These are phyloP conservation scores for Pitangus sulphuratus DNA, from an alignment of 2,797 vertebrate genomes.

Conservation along the genomic window DNA sequence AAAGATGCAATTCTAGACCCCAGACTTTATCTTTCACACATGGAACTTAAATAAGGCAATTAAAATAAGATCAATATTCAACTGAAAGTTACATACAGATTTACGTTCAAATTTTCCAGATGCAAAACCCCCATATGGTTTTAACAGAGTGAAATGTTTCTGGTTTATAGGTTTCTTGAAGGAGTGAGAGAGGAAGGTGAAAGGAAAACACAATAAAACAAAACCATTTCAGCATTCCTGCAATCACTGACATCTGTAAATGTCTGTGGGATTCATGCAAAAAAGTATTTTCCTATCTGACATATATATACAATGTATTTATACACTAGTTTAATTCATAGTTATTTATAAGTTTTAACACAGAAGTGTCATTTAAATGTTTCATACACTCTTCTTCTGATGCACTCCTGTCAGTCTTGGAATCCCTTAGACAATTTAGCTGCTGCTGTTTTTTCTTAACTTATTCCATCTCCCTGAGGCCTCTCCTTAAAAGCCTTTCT, in stretches of 20 bases:
- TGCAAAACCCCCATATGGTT: neutral
- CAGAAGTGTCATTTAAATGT: neutral
- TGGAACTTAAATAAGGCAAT: neutral
- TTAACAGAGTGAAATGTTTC: neutral
- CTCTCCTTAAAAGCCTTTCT: neutral
- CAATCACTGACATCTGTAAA: neutral
- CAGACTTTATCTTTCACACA: neutral
- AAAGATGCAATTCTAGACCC: neutral
- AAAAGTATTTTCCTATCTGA: neutral
- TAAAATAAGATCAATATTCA: neutral
- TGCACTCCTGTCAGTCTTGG: neutral
- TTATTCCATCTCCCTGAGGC: neutral
- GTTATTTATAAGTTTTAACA: neutral
- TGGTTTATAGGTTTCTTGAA: neutral
- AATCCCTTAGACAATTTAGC: neutral
- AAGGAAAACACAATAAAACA: conserved; percentile 14
- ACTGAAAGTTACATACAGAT: neutral
- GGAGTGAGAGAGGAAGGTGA: neutral
- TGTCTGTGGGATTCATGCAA: neutral
- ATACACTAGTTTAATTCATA: neutral
- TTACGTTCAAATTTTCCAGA: neutral
- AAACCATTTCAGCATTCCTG: neutral
- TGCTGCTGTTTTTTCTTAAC: neutral
- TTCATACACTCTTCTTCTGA: neutral
- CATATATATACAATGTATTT: neutral